phyloP scores from a whole-genome alignment of 2,888 invertebrate genomes.

The Crepidodera aurea region DNA sequence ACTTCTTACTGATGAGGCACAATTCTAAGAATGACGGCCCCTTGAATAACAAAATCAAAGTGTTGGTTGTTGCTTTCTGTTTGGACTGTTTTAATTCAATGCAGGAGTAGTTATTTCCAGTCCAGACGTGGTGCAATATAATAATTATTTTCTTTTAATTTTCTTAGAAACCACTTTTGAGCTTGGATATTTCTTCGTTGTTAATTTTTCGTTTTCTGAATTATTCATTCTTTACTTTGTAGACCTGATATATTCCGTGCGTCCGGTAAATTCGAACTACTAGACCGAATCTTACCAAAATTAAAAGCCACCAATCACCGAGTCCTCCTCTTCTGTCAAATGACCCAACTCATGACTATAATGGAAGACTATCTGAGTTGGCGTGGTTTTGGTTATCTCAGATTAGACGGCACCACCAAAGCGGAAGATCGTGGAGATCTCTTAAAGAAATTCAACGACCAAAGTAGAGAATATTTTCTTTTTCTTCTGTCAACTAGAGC shows the following conservation, averaged over 20 bases:
- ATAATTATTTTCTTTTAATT: too few relatives aligned
- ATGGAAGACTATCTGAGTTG: slow-evolving; percentile 97
- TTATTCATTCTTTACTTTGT: too few relatives aligned
- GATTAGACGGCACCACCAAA: slow-evolving; percentile 97
- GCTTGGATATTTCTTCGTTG: too few relatives aligned
- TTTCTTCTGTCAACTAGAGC: slow-evolving; percentile 97
- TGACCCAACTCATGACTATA: slow-evolving; percentile 99
- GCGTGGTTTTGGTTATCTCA: slow-evolving; percentile 87
- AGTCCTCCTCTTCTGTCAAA: slow-evolving; percentile 99
- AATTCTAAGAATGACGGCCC: too few relatives aligned
- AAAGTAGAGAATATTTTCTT: slow-evolving; percentile 90
- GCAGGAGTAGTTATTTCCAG: too few relatives aligned
- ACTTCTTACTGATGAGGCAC: too few relatives aligned
- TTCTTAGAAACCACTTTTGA: too few relatives aligned
- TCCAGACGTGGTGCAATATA: too few relatives aligned
- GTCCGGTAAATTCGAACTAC: slow-evolving; percentile 96
- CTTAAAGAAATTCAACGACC: slow-evolving; percentile 89
- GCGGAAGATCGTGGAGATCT: slow-evolving; percentile 97
- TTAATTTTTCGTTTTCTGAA: too few relatives aligned
- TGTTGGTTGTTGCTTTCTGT: too few relatives aligned
- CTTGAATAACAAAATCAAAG: too few relatives aligned
- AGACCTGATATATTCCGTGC: slow-evolving; percentile 65
- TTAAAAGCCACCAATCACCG: slow-evolving; percentile 90
- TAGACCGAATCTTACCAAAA: slow-evolving; percentile 97
- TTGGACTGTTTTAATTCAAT: too few relatives aligned